Evolutionary conservation across 2,888 invertebrate genomes (phyloP).

Genomic region (Drosophila emarginata): DNA sequence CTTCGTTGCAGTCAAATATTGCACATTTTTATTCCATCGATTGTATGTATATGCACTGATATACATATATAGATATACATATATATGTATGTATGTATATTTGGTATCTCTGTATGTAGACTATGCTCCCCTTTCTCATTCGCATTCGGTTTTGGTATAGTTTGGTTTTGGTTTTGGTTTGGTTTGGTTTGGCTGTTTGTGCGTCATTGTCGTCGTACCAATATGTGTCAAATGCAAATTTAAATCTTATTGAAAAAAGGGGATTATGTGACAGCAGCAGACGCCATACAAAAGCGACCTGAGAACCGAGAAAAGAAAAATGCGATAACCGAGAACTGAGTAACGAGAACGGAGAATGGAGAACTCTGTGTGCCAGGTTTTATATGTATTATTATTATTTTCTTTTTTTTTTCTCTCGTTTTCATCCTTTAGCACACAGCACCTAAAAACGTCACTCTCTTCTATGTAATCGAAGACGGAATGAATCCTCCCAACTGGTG

Average conservation of each 20-base stretch:
- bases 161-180: slow-evolving; percentile 21
- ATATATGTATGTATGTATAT: not conserved
- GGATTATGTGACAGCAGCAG: slow-evolving; percentile 78
- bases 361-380: not conserved
- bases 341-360: slow-evolving; percentile 3
- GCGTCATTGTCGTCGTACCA: slow-evolving; percentile 66
- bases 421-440: slow-evolving; percentile 31
- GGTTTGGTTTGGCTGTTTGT: slow-evolving; percentile 13
- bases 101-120: slow-evolving; percentile 13
- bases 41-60: slow-evolving; percentile 12
- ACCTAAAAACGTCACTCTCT: slow-evolving; percentile 46
- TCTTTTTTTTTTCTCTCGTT: slow-evolving; percentile 29
- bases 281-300: slow-evolving; percentile 25
- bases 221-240: slow-evolving; percentile 79
- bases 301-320: not conserved
- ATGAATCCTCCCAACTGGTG: not conserved
- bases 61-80: slow-evolving; percentile 3
- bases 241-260: slow-evolving; percentile 78
- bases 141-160: slow-evolving; percentile 25
- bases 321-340: slow-evolving; percentile 10
- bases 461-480: slow-evolving; percentile 41
- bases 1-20: slow-evolving; percentile 10
- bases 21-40: slow-evolving; percentile 11
- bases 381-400: slow-evolving; percentile 20
- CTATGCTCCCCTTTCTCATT: slow-evolving; percentile 43